Base-by-base conservation (phyloP, 2,113 vertebrate species). In the Podarcis raffonei region DNA sequence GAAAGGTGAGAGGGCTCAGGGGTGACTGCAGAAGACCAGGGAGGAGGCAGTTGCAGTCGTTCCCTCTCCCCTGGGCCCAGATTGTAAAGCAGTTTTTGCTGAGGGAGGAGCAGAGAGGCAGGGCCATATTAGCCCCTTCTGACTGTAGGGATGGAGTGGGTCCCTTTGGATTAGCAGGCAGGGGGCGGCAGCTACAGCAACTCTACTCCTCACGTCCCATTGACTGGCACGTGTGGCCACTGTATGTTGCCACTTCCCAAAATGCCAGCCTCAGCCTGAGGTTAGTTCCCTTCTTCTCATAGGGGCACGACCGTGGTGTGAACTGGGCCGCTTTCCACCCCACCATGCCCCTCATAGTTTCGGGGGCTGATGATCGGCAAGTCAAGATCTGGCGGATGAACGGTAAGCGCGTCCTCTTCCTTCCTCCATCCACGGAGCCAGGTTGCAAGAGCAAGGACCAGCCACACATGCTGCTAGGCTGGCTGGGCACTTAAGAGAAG, bases 331-430 rank as follows among this genome's bases (percentile, higher is more conserved):
- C 99, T 18, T 99, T 99, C 94, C 99, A 99, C 82, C 99, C 99
- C 85, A 98, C 96, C 2, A 99, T 99, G 99, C 99, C 99, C 0
- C 98, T 99, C 2, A 99, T 99, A 0, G 99, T 99, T 15, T 99
- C 99, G 0, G 99, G 99, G 62, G 99, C 99, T 0, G 99, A 99
- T 9, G 99, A 99, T 80, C 96, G 99, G 9, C 99, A 99, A 90
- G 99, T 99, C 90, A 99, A 99, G 97, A 99, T 99, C 95, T 99
- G 99, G 99, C 94, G 99, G 87, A 99, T 99, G 99, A 99, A 99
- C 0, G 98, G 98, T 99, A 88, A 96, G 98, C 1, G 4, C 4
- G 8, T 8, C 25, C 13, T 3, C 30, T 48, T 48, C 48, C 48
- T 53, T 0, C 48, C 48, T 48, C 2, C 48, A 11, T 11, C 35